Conservation (phyloP, 2,797 vertebrate genomes). For the Enteromius afrohamiltoni region DNA sequence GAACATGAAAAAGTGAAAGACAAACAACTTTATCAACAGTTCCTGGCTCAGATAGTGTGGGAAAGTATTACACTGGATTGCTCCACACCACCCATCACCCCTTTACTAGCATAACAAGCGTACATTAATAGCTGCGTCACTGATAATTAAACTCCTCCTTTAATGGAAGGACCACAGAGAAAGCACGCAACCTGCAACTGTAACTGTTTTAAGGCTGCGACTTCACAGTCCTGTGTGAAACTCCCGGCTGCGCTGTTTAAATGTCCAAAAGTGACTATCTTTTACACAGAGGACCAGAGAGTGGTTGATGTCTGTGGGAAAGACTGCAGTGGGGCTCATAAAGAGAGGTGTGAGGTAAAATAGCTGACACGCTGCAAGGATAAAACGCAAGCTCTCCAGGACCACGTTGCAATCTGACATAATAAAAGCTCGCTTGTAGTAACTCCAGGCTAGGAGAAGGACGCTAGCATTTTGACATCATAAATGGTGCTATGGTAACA, state of each 20-base stretch:
- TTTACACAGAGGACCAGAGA: slow-evolving; percentile 40
- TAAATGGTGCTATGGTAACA: slow-evolving; percentile 75
- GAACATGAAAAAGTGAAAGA: slow-evolving; percentile 31
- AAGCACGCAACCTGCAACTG: slow-evolving; percentile 12
- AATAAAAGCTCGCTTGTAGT: slow-evolving; percentile 57
- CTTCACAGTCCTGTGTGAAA: slow-evolving; percentile 55
- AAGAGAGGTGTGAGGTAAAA: slow-evolving; percentile 81
- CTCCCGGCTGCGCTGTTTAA: slow-evolving; percentile 44
- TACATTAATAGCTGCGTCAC: slow-evolving; percentile 27
- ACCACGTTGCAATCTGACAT: slow-evolving; percentile 56
- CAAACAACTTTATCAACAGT: slow-evolving; percentile 31
- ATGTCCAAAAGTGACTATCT: slow-evolving; percentile 36
- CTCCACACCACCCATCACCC: slow-evolving; percentile 46
- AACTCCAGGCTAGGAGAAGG: slow-evolving; percentile 46
- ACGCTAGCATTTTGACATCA: slow-evolving; percentile 75
- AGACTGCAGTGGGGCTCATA: slow-evolving; percentile 76
- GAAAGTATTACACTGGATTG: slow-evolving; percentile 29
- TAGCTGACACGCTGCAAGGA: slow-evolving; percentile 59
- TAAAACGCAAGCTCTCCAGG: slow-evolving; percentile 60
- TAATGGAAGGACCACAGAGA: slow-evolving; percentile 35
- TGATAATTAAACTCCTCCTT: slow-evolving; percentile 44
- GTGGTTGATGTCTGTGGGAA: slow-evolving; percentile 55
- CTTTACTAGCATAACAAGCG: slow-evolving; percentile 28
- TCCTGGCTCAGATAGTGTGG: slow-evolving; percentile 47
- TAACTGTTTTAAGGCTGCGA: slow-evolving; percentile 34